Evolutionary conservation across 2,888 invertebrate genomes (phyloP).

Genomic region (Eupelmus urozonus): DNA sequence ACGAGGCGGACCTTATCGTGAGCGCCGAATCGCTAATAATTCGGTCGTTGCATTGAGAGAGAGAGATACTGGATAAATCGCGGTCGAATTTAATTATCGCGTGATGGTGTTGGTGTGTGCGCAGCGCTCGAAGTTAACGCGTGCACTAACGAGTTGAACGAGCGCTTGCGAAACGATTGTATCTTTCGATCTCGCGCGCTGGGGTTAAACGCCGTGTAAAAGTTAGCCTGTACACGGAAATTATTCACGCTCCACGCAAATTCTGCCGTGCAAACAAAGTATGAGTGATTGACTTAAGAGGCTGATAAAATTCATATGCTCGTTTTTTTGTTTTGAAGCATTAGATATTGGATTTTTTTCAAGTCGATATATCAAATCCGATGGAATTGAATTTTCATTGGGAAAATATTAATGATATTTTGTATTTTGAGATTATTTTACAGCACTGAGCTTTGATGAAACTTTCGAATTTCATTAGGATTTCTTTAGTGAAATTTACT

Average conservation of each 20-base stretch:
- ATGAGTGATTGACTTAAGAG: background rate
- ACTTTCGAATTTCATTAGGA: background rate
- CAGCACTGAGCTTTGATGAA: too few relatives aligned
- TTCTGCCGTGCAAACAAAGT: background rate
- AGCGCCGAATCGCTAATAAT: background rate
- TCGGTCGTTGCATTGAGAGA: background rate
- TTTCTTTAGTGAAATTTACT: background rate
- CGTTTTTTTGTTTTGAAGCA: too few relatives aligned
- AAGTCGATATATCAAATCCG: too few relatives aligned
- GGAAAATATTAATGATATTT: too few relatives aligned
- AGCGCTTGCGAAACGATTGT: slow-evolving; percentile 51
- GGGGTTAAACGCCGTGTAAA: slow-evolving; percentile 1
- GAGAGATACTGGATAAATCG: too few relatives aligned
- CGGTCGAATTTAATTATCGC: slow-evolving; percentile 37
- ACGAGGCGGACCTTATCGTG: too few relatives aligned
- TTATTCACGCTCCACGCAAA: background rate
- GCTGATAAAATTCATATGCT: too few relatives aligned
- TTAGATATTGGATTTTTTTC: too few relatives aligned
- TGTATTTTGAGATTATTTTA: too few relatives aligned
- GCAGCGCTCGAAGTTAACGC: background rate
- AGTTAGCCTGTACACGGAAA: background rate
- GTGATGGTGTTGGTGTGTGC: too few relatives aligned
- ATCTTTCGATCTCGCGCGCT: slow-evolving; percentile 31
- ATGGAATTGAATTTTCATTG: too few relatives aligned
- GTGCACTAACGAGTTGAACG: slow-evolving; percentile 31